A percentile compares a stretch with the other conserved stretches of the same genome.
These are phyloP conservation scores for Nibea albiflora DNA, from an alignment of 2,113 vertebrate genomes.

Conservation along the genomic window DNA sequence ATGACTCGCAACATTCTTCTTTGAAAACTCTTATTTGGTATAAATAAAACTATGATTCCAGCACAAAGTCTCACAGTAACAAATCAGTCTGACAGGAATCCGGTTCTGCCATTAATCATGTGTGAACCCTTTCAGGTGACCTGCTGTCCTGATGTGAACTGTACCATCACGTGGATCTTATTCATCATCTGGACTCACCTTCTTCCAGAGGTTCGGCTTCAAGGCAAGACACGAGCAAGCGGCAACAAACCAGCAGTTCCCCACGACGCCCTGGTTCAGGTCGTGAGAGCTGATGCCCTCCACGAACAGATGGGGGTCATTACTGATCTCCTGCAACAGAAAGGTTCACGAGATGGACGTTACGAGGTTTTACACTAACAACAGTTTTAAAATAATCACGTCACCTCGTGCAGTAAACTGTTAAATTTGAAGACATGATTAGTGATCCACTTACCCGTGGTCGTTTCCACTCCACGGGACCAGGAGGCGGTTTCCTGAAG, in stretches of 20 bases:
- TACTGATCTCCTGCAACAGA: conserved; percentile 87
- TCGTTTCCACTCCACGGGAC: conserved; percentile 91
- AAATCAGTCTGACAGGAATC: neutral
- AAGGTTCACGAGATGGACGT: neutral
- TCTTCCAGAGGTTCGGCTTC: conserved; percentile 88
- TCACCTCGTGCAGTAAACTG: neutral
- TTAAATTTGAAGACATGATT: neutral
- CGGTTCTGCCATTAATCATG: neutral
- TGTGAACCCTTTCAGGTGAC: neutral
- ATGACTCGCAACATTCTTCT: too few relatives aligned
- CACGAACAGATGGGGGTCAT: conserved; percentile 88
- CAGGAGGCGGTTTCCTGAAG: conserved; percentile 81
- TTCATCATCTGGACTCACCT: conserved; percentile 74
- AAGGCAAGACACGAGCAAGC: conserved; percentile 93
- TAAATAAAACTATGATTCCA: neutral
- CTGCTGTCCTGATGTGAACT: neutral
- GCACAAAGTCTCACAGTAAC: neutral
- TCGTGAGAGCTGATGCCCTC: conserved; percentile 92
- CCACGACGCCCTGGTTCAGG: conserved; percentile 90
- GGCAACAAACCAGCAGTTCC: conserved; percentile 94
- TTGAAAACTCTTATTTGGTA: too few relatives aligned
- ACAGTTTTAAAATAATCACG: neutral
- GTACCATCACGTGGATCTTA: too few relatives aligned
- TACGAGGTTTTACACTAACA: neutral
- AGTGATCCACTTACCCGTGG: conserved; percentile 85